A percentile compares a stretch with the other conserved stretches of the same genome.
Evolutionary conservation across 2,113 vertebrate species (phyloP).

Genomic region (Gymnogyps californianus): DNA sequence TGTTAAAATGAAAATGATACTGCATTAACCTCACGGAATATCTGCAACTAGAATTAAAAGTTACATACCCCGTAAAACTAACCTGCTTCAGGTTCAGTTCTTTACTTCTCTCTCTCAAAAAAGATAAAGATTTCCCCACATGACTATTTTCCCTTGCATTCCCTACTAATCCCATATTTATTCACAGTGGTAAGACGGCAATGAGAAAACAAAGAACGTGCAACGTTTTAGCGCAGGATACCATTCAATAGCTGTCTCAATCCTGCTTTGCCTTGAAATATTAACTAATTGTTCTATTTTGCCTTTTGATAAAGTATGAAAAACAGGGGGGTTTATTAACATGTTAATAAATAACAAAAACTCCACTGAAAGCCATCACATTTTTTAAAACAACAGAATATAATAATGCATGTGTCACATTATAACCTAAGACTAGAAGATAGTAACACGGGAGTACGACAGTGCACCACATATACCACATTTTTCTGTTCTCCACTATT

Average conservation of each 20-base stretch:
- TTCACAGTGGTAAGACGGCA: not conserved
- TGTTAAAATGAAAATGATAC: not conserved
- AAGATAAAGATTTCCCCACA: not conserved
- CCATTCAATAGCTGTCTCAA: not conserved
- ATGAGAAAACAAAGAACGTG: not conserved
- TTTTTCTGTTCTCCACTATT: not conserved
- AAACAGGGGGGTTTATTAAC: not conserved
- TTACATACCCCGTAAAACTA: not conserved
- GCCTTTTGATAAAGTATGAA: not conserved
- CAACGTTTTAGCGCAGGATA: not conserved
- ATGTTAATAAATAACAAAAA: not conserved
- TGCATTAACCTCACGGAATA: not conserved
- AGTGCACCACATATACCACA: not conserved
- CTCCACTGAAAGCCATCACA: not conserved
- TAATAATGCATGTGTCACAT: not conserved
- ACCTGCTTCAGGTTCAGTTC: not conserved
- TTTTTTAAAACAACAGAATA: not conserved
- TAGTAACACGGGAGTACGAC: not conserved
- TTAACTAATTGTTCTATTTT: not conserved
- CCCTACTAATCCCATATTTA: not conserved
- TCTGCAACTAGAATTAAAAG: not conserved
- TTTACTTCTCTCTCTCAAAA: not conserved
- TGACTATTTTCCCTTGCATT: not conserved
- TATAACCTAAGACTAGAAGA: not conserved
- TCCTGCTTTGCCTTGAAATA: not conserved